Evolutionary conservation across 2,113 vertebrate species (phyloP).

Genomic region (Archilochus colubris): DNA sequence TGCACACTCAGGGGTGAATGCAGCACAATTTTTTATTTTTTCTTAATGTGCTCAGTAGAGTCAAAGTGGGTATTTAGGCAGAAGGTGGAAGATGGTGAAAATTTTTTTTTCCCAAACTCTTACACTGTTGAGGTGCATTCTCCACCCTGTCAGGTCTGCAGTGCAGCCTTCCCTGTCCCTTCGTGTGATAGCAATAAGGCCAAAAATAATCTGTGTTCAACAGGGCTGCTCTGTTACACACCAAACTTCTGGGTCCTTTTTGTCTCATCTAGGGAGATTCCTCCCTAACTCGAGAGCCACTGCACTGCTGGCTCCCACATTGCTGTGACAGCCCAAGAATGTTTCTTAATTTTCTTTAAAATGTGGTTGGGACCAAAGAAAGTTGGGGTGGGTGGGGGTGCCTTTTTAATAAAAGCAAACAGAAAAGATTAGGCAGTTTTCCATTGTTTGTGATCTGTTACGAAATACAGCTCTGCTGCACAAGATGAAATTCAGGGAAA

Average conservation of each 20-base stretch:
- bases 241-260: neutral
- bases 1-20: rapidly evolving
- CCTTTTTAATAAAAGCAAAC: neutral
- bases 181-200: neutral
- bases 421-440: neutral
- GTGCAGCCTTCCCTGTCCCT: rapidly evolving
- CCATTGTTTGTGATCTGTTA: neutral
- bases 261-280: neutral
- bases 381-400: neutral
- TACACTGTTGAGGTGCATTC: neutral
- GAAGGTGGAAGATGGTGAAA: neutral
- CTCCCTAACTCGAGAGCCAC: rapidly evolving
- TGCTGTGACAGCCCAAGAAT: neutral
- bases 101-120: neutral
- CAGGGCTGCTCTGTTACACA: neutral
- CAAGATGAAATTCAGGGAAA: neutral
- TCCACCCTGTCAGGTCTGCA: neutral
- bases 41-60: neutral
- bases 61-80: neutral
- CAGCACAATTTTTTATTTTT: neutral
- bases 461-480: neutral
- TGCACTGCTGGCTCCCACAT: neutral
- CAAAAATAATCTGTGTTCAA: too few species aligned
- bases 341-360: neutral
- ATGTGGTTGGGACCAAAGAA: neutral